Evolutionary conservation across 2,113 vertebrate species (phyloP).

Genomic region (Vulpes lagopus): DNA sequence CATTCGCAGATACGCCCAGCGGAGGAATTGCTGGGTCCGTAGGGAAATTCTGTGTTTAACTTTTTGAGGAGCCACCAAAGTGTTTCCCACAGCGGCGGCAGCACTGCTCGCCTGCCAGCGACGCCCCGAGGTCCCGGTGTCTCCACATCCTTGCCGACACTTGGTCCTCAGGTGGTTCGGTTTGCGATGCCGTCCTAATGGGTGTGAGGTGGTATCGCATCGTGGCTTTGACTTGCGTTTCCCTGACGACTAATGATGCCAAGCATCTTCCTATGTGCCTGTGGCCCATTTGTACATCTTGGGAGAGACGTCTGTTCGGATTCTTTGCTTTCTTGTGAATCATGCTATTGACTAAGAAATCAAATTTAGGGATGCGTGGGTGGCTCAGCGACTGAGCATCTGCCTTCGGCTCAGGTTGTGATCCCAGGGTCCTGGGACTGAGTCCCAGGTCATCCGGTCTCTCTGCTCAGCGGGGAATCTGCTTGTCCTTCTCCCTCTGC

Average conservation of each 20-base stretch:
- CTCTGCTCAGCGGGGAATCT: background rate
- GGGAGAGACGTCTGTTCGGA: background rate
- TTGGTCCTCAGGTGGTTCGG: background rate
- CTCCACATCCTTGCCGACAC: background rate
- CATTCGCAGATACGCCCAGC: background rate
- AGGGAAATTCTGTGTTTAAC: background rate
- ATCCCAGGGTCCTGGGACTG: background rate
- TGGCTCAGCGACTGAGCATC: background rate
- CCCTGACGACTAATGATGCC: background rate
- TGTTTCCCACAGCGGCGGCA: background rate
- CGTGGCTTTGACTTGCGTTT: background rate
- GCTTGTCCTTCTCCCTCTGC: background rate
- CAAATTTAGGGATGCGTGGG: background rate
- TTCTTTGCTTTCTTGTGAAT: background rate
- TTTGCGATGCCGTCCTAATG: background rate
- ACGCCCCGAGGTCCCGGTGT: rapidly evolving
- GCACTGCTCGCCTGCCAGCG: background rate
- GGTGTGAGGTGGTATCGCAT: background rate
- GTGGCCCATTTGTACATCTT: background rate
- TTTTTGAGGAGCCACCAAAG: background rate
- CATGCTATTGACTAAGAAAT: background rate
- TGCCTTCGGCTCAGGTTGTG: background rate
- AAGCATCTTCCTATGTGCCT: background rate
- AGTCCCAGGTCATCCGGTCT: background rate
- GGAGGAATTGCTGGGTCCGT: background rate